phyloP scores from a whole-genome alignment of 1,140 invertebrate species.

The Ditylenchus dipsaci region DNA sequence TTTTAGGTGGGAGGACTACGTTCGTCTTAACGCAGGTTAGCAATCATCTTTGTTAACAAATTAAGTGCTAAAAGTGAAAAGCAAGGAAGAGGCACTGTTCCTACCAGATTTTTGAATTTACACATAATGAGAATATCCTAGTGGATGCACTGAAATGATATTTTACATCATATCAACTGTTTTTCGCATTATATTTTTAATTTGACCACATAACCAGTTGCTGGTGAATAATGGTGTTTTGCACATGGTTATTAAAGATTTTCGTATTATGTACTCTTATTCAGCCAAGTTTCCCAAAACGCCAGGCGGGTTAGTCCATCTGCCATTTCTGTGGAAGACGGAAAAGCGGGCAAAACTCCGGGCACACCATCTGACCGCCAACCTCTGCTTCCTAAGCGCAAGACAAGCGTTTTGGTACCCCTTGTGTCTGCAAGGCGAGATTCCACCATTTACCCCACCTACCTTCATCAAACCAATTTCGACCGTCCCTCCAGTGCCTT shows the following conservation, averaged over 20 bases:
- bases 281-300: background rate
- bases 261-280: too few relatives aligned
- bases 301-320: constrained; percentile 27
- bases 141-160: too few relatives aligned
- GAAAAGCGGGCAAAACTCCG: background rate
- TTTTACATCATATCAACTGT: too few relatives aligned
- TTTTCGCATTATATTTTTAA: too few relatives aligned
- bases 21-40: constrained; percentile 2
- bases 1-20: constrained; percentile 12
- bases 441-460: background rate
- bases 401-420: constrained; percentile 49
- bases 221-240: too few relatives aligned
- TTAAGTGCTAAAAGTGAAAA: too few relatives aligned
- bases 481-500: constrained; percentile 7
- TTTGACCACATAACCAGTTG: too few relatives aligned
- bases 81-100: too few relatives aligned
- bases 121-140: too few relatives aligned
- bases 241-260: too few relatives aligned
- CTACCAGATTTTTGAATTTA: too few relatives aligned
- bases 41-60: too few relatives aligned
- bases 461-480: background rate
- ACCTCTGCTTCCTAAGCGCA: constrained; percentile 20
- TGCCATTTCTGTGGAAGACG: constrained; percentile 23
- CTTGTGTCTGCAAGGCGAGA: constrained; percentile 32
- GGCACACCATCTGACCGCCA: background rate